phyloP scores from a whole-genome alignment of 1,140 invertebrate genomes.

The Maniola jurtina region DNA sequence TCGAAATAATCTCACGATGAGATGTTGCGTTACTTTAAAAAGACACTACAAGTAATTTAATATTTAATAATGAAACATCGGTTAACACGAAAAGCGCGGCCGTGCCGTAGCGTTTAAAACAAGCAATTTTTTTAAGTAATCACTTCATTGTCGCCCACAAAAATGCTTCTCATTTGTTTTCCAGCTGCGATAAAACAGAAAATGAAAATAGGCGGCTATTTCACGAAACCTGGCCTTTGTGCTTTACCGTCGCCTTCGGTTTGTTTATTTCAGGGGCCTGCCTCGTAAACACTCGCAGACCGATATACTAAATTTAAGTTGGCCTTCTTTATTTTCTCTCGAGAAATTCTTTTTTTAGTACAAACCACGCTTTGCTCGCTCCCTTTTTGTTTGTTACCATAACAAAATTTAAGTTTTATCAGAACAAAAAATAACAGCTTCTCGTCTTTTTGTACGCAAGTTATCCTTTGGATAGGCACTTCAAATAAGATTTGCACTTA shows the following conservation, averaged over 20 bases:
- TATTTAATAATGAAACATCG: slow-evolving; percentile 22
- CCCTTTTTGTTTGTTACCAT: not conserved
- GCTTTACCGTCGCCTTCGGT: slow-evolving; percentile 64
- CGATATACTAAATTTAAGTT: slow-evolving; percentile 70
- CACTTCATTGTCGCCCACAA: slow-evolving; percentile 27
- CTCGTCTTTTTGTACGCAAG: not conserved
- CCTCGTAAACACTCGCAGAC: slow-evolving; percentile 70
- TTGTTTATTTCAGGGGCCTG: slow-evolving; percentile 70
- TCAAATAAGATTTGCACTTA: no score
- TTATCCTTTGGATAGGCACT: no score
- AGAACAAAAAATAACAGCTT: not conserved
- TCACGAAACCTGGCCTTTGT: slow-evolving; percentile 61
- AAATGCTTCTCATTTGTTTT: slow-evolving; percentile 41
- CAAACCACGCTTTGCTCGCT: slow-evolving; percentile 21
- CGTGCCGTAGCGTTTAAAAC: slow-evolving; percentile 18
- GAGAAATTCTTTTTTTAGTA: slow-evolving; percentile 50
- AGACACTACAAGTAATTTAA: not conserved
- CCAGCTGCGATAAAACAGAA: slow-evolving; percentile 44
- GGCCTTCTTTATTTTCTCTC: slow-evolving; percentile 64
- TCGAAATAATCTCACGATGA: not conserved
- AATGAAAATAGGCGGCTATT: slow-evolving; percentile 57
- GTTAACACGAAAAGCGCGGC: slow-evolving; percentile 8
- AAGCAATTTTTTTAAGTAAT: slow-evolving; percentile 28
- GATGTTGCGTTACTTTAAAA: not conserved
- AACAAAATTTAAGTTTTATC: slow-evolving; percentile 1